Conservation (phyloP, 2,888 invertebrate genomes). For the Leptinotarsa rubiginosa region DNA sequence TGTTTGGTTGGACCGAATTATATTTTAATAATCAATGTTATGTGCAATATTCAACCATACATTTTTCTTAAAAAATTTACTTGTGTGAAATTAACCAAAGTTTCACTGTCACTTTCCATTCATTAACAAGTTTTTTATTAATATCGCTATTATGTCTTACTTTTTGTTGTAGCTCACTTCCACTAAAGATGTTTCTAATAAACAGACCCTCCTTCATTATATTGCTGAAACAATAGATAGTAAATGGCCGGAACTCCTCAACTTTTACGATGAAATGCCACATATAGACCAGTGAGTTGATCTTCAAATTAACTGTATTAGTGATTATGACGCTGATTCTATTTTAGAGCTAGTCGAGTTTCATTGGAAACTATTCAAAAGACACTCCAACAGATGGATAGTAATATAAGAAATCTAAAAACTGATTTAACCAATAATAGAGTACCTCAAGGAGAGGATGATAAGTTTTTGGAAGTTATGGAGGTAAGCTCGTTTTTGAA, state of each 20-base stretch:
- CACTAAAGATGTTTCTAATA: conserved; percentile 94
- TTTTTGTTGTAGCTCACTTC: conserved; percentile 74
- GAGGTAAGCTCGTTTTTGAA: conserved; percentile 70
- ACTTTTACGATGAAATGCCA: conserved; percentile 85
- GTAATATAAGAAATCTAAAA: conserved; percentile 87
- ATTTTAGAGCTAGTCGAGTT: conserved; percentile 81
- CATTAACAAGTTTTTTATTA: too few relatives aligned
- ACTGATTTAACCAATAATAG: conserved; percentile 89
- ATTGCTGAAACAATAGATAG: conserved; percentile 88
- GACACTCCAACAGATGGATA: conserved; percentile 86
- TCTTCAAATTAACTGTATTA: neutral
- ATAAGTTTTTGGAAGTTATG: conserved; percentile 89
- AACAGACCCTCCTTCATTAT: conserved; percentile 92
- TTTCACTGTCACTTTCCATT: too few relatives aligned
- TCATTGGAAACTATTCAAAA: conserved; percentile 87
- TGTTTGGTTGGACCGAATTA: too few relatives aligned
- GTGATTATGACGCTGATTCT: neutral
- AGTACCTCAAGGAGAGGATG: conserved; percentile 82
- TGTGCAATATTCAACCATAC: too few relatives aligned
- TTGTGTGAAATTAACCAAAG: too few relatives aligned
- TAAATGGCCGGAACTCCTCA: conserved; percentile 87
- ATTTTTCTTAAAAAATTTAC: too few relatives aligned
- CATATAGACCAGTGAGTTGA: conserved; percentile 76
- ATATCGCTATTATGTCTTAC: neutral
- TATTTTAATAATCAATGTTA: too few relatives aligned